A percentile compares a stretch with the other conserved stretches of the same genome.
Conservation (phyloP, 2,888 invertebrate genomes). For the Brenthis hecate region DNA sequence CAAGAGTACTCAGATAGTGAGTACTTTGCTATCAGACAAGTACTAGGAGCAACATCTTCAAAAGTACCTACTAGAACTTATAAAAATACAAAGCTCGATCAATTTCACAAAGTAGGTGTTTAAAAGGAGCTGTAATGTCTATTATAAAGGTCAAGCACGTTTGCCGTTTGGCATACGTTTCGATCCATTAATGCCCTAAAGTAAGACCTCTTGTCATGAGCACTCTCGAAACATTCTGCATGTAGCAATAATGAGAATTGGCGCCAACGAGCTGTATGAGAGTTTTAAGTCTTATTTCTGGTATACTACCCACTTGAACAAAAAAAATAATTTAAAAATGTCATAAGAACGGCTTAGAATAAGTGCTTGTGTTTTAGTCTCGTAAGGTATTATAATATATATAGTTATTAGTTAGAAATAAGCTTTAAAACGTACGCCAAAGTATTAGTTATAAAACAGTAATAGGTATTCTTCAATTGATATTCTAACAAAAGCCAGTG, state of each 20-base stretch:
- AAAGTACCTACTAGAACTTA: neutral
- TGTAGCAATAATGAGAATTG: constrained; percentile 25
- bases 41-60: too few species aligned
- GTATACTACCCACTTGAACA: neutral
- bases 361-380: too few species aligned
- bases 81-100: neutral
- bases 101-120: neutral
- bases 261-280: constrained; percentile 18
- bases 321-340: neutral
- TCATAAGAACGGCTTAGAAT: too few species aligned
- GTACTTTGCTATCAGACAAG: too few species aligned
- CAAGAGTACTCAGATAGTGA: too few species aligned
- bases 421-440: too few species aligned
- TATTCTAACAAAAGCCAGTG: too few species aligned
- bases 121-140: neutral
- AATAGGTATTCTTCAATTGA: too few species aligned
- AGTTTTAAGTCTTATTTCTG: constrained; percentile 12
- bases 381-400: too few species aligned
- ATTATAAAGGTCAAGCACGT: constrained; percentile 16
- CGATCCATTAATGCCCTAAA: constrained; percentile 25
- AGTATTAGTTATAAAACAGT: too few species aligned
- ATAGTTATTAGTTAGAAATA: too few species aligned
- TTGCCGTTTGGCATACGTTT: constrained; percentile 23
- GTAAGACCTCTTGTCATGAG: constrained; percentile 24
- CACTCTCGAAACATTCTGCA: constrained; percentile 24